Percentiles rank a stretch among this genome's conserved stretches.
These are phyloP conservation scores for Colistium nudipinnis DNA, from an alignment of 2,113 vertebrate species.

Conservation along the genomic window DNA sequence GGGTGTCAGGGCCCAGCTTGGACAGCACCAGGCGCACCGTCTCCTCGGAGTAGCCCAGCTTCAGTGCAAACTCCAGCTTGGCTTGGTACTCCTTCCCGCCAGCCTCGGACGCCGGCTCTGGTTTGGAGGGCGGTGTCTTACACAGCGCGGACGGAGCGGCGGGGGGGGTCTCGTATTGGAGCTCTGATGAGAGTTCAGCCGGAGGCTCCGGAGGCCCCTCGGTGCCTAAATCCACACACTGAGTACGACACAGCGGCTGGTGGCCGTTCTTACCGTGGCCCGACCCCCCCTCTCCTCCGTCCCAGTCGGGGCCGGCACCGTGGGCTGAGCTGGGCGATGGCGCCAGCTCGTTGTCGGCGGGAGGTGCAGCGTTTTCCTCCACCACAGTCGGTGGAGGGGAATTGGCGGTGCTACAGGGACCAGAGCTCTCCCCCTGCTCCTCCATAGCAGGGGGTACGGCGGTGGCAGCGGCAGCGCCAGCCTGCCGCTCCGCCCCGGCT, in stretches of 20 bases:
- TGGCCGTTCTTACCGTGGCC: constrained; percentile 81
- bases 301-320: background rate
- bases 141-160: constrained; percentile 7
- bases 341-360: constrained; percentile 80
- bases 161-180: constrained; percentile 6
- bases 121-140: background rate
- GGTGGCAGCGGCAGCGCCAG: constrained; percentile 84
- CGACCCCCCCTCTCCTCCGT: constrained; percentile 71
- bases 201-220: constrained; percentile 84
- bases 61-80: constrained; percentile 97
- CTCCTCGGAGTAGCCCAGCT: constrained; percentile 96
- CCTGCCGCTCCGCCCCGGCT: constrained; percentile 86
- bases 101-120: constrained; percentile 11
- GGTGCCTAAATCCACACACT: constrained; percentile 88
- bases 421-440: constrained; percentile 77
- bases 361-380: constrained; percentile 85
- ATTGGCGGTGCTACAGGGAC: constrained; percentile 74
- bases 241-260: constrained; percentile 88
- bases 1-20: constrained; percentile 94
- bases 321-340: background rate
- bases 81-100: constrained; percentile 88
- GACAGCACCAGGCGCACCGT: constrained; percentile 92
- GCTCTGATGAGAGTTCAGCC: constrained; percentile 65
- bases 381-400: constrained; percentile 76
- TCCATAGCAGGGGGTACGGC: constrained; percentile 88